Base-by-base conservation (phyloP, 2,797 vertebrate genomes). In the Sternarchorhynchus goeldii region DNA sequence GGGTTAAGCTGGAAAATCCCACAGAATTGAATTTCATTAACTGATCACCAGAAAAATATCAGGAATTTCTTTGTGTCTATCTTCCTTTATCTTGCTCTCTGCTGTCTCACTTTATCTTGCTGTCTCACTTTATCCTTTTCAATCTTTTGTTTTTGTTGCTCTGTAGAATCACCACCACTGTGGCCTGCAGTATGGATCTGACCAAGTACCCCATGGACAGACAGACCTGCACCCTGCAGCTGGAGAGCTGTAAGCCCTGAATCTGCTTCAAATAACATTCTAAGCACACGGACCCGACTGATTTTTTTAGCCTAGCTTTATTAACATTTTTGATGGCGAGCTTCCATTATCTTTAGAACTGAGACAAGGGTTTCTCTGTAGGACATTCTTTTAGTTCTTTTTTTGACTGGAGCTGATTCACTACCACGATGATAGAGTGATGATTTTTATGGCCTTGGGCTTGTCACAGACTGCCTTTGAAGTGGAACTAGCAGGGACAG, bases 201-300 rank as follows among this genome's bases (percentile, higher is more conserved):
- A 96, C 94, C 64, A 97, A 97, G 87, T 97, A 96, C 72, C 96
- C 96, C 0, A 97, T 96, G 95, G 95, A 97, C 89, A 96, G 95
- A 83, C 95, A 97, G 91, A 96, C 91, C 0, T 97, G 96, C 88
- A 96, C 93, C 18, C 91, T 97, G 65, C 95, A 97, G 91, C 93
- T 96, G 78, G 96, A 97, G 91, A 97, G 95, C 93, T 97, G 96
- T 96, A 93, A 95, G 95, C 75, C n/a, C 32, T 25, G 59, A 21
- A 64, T 20, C 75, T 29, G 20, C 25, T 25, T 25, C 25, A 25
- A 25, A 25, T 25, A 56, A 21, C 45, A 20, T 75, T 75, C 66
- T 18, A 55, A 2, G 68, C 64, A 50, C 12, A 0, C 5, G 14
- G 7, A 6, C 6, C 45, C 39, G 25, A 32, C 20, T 73, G 71